A percentile compares a stretch with the other conserved stretches of the same genome.
phyloP scores from a whole-genome alignment of 2,113 vertebrate species.

The Xiphophorus couchianus region DNA sequence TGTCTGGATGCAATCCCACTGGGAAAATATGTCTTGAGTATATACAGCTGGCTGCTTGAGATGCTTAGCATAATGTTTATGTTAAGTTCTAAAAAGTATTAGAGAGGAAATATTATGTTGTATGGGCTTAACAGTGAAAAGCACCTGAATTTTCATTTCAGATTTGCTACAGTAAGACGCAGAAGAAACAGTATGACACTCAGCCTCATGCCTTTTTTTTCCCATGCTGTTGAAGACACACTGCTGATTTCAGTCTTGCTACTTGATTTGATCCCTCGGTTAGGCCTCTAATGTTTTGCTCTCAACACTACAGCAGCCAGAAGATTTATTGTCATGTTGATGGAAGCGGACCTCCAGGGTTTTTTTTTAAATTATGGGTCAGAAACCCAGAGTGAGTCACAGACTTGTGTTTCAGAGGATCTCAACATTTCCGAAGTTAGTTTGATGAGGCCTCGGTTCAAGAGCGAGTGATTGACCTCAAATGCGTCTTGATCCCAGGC shows the following conservation, averaged over 20 bases:
- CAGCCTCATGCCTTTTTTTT: slow-evolving; percentile 3
- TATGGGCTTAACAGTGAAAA: slow-evolving; percentile 10
- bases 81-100: slow-evolving; percentile 11
- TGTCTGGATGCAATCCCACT: slow-evolving; percentile 10
- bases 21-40: slow-evolving; percentile 11
- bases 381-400: slow-evolving; percentile 57
- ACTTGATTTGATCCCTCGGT: slow-evolving; percentile 14
- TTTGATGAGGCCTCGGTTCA: slow-evolving; percentile 51
- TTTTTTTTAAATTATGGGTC: slow-evolving; percentile 60
- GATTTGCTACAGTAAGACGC: background rate
- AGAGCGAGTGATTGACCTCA: slow-evolving; percentile 61
- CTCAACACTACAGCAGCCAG: slow-evolving; percentile 27
- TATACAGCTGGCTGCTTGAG: slow-evolving; percentile 16
- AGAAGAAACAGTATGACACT: background rate
- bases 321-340: slow-evolving; percentile 63
- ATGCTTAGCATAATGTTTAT: slow-evolving; percentile 9
- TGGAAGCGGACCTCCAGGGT: slow-evolving; percentile 52
- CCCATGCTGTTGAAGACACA: slow-evolving; percentile 12
- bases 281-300: slow-evolving; percentile 27
- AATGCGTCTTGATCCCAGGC: slow-evolving; percentile 48
- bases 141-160: slow-evolving; percentile 5
- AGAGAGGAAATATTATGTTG: slow-evolving; percentile 21
- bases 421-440: slow-evolving; percentile 47
- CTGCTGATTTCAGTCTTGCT: slow-evolving; percentile 6
- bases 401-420: slow-evolving; percentile 45